Base-by-base conservation (phyloP, 1,140 invertebrate genomes). In the Eumeta japonica region DNA sequence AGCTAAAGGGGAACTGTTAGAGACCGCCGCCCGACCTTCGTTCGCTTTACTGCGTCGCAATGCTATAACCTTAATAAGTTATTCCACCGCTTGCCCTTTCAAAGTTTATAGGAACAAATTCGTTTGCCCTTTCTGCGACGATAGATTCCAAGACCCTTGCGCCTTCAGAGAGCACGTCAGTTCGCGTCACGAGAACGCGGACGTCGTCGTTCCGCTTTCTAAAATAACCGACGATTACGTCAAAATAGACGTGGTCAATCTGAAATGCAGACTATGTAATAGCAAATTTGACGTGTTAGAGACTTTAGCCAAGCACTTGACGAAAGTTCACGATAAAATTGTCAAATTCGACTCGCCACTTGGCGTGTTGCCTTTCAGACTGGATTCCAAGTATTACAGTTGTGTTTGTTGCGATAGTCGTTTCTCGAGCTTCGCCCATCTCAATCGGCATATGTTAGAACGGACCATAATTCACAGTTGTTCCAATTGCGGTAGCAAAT, bases 391-490 rank as follows among this genome's bases (percentile, higher is more conserved):
- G 10, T 35, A 58, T 10, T 70, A 55, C 50, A 16, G 63, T 9
- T 74, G 68, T 35, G 65, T 71, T 2, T 64, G 58, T 24, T 74
- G 68, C 38, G 48, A 61, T 12, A 62, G 55, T 36, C 34, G 48
- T 10, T 63, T 51, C 27, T 32, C 45, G 10, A 53, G 58, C 10
- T 73, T 71, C 37, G 43, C 62, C 10, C 40, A 55, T 10, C 63
- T 65, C 16, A 73, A 73, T 37, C 47, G 64, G 2, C 68, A 73
- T 37, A 62, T 68, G 31, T 43, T 46, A 0, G 53, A 50, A 1
- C 68, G 71, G 52, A 70, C 68, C 38, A 71, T 68, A 62, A 62
- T 60, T 35, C 67, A 56, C 13, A 62, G 45, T 12, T 74, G 70
- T 35, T 64, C 70, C 4, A 70, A 70, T 46, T 73, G 68, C 16